Conservation (phyloP, 2,888 invertebrate genomes). For the Halocaridina rubra region DNA sequence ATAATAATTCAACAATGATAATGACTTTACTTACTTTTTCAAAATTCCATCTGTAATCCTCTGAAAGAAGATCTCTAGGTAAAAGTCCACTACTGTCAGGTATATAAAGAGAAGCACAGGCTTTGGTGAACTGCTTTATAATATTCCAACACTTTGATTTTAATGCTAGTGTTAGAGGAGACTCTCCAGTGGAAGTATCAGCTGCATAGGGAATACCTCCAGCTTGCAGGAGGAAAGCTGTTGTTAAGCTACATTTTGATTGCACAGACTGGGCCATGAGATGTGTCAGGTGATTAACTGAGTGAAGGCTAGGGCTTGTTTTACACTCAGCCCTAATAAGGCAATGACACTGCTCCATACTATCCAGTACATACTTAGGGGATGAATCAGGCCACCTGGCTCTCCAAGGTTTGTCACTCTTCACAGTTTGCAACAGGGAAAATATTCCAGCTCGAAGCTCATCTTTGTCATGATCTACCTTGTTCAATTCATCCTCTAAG, state of each 20-base stretch:
- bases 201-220: neutral
- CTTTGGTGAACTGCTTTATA: neutral
- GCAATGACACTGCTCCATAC: neutral
- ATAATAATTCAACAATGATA: too few relatives aligned
- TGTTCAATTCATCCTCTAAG: neutral
- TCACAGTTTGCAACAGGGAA: neutral
- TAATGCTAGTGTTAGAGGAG: neutral
- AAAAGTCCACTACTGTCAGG: neutral
- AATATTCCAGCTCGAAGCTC: neutral
- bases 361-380: neutral
- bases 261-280: neutral
- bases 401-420: neutral
- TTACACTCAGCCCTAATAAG: too few relatives aligned
- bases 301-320: too few relatives aligned
- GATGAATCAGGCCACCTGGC: neutral
- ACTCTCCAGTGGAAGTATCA: neutral
- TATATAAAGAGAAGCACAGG: neutral
- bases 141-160: neutral
- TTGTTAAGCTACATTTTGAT: neutral
- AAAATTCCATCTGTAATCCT: neutral
- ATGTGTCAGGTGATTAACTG: neutral
- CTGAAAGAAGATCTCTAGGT: neutral
- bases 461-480: neutral
- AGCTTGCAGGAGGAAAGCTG: neutral
- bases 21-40: neutral